These are phyloP conservation scores for Gastrophryne carolinensis DNA, from an alignment of 2,797 vertebrate species.

Conservation along the genomic window DNA sequence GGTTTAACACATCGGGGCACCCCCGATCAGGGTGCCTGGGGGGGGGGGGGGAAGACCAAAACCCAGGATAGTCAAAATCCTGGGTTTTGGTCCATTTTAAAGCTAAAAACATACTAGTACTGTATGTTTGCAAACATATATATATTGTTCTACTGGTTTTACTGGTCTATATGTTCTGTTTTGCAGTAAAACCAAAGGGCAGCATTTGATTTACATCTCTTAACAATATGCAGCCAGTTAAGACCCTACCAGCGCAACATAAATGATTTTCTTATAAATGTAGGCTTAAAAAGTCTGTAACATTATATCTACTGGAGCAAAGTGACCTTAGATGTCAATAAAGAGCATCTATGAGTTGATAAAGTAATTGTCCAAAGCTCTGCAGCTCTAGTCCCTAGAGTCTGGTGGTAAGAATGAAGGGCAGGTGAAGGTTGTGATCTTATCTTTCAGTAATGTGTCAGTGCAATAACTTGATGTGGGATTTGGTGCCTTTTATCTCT, in stretches of 20 bases:
- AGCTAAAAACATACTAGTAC: too few species aligned
- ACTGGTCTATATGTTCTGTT: too few species aligned
- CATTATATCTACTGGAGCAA: background rate
- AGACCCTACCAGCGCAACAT: background rate
- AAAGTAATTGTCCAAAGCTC: background rate
- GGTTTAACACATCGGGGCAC: too few species aligned
- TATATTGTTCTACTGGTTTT: too few species aligned
- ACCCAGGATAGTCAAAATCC: too few species aligned
- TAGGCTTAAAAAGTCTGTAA: background rate
- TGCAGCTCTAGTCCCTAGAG: background rate
- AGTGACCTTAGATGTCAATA: constrained; percentile 17
- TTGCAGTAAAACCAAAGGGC: too few species aligned
- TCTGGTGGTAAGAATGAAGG: background rate
- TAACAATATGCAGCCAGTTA: too few species aligned
- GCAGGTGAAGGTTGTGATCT: constrained; percentile 7
- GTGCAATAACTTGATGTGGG: background rate
- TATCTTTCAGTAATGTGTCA: background rate
- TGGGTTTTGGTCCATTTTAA: too few species aligned
- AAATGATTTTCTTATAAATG: background rate
- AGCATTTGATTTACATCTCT: too few species aligned
- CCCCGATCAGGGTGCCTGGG: too few species aligned
- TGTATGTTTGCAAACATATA: too few species aligned
- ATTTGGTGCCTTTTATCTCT: background rate
- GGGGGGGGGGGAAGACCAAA: too few species aligned
- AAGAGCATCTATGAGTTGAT: constrained; percentile 10